These are phyloP conservation scores for Cervus canadensis DNA, from an alignment of 2,113 vertebrate genomes.

Conservation along the genomic window DNA sequence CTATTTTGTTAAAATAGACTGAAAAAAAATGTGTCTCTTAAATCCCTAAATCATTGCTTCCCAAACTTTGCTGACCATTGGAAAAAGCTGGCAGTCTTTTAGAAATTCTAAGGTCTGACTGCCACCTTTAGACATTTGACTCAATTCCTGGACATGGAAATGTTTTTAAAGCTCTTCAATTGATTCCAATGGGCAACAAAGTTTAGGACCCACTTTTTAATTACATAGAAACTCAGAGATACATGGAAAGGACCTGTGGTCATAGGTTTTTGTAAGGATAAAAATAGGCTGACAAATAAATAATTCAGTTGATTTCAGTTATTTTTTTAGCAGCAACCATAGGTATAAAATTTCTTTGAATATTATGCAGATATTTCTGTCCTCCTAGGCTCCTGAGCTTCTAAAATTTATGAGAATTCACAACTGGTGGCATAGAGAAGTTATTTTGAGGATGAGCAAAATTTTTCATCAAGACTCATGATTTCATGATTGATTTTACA, in stretches of 20 bases:
- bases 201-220: neutral
- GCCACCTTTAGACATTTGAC: neutral
- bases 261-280: neutral
- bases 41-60: neutral
- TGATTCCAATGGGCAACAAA: neutral
- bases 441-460: neutral
- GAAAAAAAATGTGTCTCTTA: neutral
- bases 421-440: neutral
- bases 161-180: neutral
- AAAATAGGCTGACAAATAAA: neutral
- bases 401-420: slow-evolving; percentile 6
- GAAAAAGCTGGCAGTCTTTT: neutral
- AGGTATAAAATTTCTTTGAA: neutral
- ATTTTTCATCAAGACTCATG: neutral
- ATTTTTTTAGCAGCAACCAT: neutral
- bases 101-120: neutral
- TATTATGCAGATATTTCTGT: neutral
- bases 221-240: neutral
- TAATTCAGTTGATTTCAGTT: neutral
- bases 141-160: neutral
- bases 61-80: neutral
- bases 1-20: neutral
- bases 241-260: neutral
- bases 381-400: neutral
- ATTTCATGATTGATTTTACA: neutral